These are phyloP conservation scores for Suillia variegata DNA, from an alignment of 2,888 invertebrate species.

Conservation along the genomic window DNA sequence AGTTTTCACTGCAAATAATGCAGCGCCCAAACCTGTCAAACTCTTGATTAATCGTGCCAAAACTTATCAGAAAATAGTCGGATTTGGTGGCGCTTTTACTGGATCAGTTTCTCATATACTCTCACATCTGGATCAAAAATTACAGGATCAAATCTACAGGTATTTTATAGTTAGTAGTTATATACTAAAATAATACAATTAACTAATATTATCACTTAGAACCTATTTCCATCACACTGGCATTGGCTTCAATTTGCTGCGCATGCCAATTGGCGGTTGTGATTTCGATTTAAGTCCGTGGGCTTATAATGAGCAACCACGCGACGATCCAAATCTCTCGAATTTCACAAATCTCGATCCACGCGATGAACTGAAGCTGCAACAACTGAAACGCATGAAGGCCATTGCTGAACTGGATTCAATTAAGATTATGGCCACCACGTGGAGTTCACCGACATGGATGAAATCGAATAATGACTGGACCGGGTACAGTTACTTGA, in stretches of 20 bases:
- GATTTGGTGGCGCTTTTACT: conserved; percentile 90
- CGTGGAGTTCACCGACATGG: conserved; percentile 75
- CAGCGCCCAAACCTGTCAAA: too few species aligned
- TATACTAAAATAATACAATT: background rate
- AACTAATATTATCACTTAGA: background rate
- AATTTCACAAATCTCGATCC: conserved; percentile 65
- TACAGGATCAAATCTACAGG: conserved; percentile 56
- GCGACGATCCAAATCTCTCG: conserved; percentile 66
- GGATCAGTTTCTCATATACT: conserved; percentile 64
- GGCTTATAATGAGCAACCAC: conserved; percentile 73
- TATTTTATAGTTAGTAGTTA: conserved; percentile 29
- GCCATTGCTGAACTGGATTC: conserved; percentile 34
- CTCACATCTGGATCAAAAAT: conserved; percentile 36
- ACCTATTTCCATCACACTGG: conserved; percentile 62
- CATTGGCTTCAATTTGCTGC: conserved; percentile 76
- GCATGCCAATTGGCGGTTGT: conserved; percentile 84
- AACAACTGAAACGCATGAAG: conserved; percentile 51
- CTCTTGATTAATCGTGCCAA: conserved; percentile 46
- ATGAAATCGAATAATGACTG: conserved; percentile 71
- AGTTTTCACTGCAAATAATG: too few species aligned
- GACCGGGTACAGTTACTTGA: conserved; percentile 66
- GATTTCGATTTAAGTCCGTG: conserved; percentile 87
- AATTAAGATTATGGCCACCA: conserved; percentile 55
- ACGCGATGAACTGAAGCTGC: conserved; percentile 52
- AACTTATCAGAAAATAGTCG: conserved; percentile 72